phyloP scores from a whole-genome alignment of 35 echinoderm and acorn worm species.

The Ptychodera flava region DNA sequence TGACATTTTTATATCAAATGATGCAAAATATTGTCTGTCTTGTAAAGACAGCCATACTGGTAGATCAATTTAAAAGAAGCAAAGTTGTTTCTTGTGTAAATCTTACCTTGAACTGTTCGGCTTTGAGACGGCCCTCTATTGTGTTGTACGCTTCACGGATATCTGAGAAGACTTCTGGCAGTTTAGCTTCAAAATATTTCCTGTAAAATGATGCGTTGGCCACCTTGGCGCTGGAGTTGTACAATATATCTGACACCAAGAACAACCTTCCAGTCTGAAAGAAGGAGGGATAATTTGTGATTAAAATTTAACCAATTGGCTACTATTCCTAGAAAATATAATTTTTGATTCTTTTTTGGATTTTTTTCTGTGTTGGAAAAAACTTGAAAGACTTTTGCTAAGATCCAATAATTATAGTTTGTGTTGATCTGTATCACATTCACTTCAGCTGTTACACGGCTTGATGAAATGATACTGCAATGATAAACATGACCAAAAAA shows the following conservation, averaged over 20 bases:
- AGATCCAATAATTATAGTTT: too few species aligned
- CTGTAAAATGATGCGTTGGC: conserved; percentile 89
- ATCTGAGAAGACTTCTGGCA: conserved; percentile 58
- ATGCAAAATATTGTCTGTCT: too few species aligned
- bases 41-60: background rate
- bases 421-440: too few species aligned
- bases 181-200: conserved; percentile 72
- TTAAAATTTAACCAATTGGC: background rate
- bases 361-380: too few species aligned
- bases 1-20: too few species aligned
- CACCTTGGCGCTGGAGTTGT: conserved; percentile 90
- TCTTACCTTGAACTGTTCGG: conserved; percentile 94
- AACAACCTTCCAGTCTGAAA: conserved; percentile 74
- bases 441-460: too few species aligned
- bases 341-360: background rate
- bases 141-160: conserved; percentile 52
- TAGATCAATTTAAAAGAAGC: too few species aligned
- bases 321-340: background rate
- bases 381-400: too few species aligned
- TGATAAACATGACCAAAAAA: too few species aligned
- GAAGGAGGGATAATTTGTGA: background rate
- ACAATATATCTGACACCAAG: conserved; percentile 84
- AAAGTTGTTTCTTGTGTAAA: too few species aligned
- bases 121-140: conserved; percentile 79
- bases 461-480: too few species aligned